Conservation (phyloP, 2,888 invertebrate species). For the Petrophora chlorosata region DNA sequence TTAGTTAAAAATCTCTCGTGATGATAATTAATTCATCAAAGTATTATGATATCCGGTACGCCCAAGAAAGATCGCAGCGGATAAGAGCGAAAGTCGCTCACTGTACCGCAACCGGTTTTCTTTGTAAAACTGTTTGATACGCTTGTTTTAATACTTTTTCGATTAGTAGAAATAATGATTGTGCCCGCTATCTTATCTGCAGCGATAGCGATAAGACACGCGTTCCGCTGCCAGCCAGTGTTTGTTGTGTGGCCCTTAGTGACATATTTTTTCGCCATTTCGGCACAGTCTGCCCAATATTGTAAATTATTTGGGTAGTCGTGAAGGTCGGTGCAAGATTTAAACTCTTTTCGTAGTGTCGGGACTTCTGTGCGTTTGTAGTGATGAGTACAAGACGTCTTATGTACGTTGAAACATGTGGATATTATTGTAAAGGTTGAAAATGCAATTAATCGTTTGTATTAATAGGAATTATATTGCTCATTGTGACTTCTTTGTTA, state of each 20-base stretch:
- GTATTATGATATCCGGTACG: conserved; percentile 21
- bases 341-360: too few relatives aligned
- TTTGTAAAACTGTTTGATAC: conserved; percentile 39
- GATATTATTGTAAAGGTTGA: too few relatives aligned
- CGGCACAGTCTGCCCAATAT: conserved; percentile 30
- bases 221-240: conserved; percentile 53
- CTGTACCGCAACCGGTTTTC: conserved; percentile 32
- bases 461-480: too few relatives aligned
- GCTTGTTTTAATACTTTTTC: conserved; percentile 52
- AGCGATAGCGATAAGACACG: conserved; percentile 66
- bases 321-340: conserved; percentile 32
- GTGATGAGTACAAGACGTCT: too few relatives aligned
- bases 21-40: conserved; percentile 21
- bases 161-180: conserved; percentile 75
- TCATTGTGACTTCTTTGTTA: too few relatives aligned
- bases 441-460: too few relatives aligned
- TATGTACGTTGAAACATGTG: too few relatives aligned
- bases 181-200: conserved; percentile 69
- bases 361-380: too few relatives aligned
- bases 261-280: conserved; percentile 31
- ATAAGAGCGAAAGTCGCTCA: conserved; percentile 42
- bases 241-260: conserved; percentile 55
- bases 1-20: neutral
- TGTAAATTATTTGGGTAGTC: conserved; percentile 28
- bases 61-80: conserved; percentile 26